phyloP scores from a whole-genome alignment of 2,797 vertebrate species.

The Rhinatrema bivittatum region DNA sequence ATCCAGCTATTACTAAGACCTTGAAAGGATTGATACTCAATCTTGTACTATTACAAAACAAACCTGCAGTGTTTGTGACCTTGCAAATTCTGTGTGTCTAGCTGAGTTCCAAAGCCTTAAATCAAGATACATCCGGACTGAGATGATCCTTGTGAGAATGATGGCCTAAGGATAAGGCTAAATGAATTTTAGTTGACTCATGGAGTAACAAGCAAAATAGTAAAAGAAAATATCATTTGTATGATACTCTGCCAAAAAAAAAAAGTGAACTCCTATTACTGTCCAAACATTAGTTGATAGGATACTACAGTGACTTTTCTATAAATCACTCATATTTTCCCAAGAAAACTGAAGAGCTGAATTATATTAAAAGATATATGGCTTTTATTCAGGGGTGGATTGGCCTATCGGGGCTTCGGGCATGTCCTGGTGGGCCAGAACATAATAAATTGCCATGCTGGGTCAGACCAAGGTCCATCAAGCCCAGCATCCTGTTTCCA shows the following conservation, averaged over 20 bases:
- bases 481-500: too few species aligned
- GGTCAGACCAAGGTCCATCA: too few species aligned
- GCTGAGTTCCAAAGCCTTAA: slow-evolving; percentile 47
- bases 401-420: too few species aligned
- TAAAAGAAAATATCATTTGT: slow-evolving; percentile 53
- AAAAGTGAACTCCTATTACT: slow-evolving; percentile 31
- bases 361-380: too few species aligned
- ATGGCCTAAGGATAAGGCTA: slow-evolving; percentile 51
- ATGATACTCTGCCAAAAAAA: slow-evolving; percentile 38
- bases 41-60: slow-evolving; percentile 34
- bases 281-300: slow-evolving; percentile 23
- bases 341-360: too few species aligned
- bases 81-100: slow-evolving; percentile 51
- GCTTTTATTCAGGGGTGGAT: too few species aligned
- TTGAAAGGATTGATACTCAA: slow-evolving; percentile 25
- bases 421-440: too few species aligned
- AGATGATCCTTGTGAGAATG: slow-evolving; percentile 46
- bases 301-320: too few species aligned
- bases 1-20: slow-evolving; percentile 19
- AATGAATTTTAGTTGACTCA: slow-evolving; percentile 43
- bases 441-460: too few species aligned
- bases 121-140: slow-evolving; percentile 48
- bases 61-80: slow-evolving; percentile 35
- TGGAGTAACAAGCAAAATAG: slow-evolving; percentile 38
- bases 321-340: too few species aligned